These are phyloP conservation scores for Eristalis arbustorum DNA, from an alignment of 2,888 invertebrate genomes.

Conservation along the genomic window DNA sequence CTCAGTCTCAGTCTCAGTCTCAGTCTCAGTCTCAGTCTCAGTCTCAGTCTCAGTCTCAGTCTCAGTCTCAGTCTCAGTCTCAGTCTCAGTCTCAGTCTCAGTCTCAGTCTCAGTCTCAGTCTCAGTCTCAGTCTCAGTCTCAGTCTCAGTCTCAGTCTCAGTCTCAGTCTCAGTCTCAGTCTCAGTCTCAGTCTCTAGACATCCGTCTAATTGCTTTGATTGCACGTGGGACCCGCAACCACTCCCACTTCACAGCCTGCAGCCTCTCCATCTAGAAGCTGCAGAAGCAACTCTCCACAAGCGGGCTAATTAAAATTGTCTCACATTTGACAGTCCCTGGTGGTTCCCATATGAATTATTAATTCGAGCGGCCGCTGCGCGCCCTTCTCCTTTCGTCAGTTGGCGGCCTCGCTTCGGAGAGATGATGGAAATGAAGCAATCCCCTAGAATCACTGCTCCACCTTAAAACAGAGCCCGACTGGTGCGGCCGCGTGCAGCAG, in stretches of 20 bases:
- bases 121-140: neutral
- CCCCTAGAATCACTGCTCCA: neutral
- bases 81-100: neutral
- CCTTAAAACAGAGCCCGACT: neutral
- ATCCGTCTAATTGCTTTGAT: neutral
- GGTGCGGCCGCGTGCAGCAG: neutral
- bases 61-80: neutral
- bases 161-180: neutral
- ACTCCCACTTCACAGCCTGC: neutral
- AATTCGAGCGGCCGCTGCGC: neutral
- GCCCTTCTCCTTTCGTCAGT: neutral
- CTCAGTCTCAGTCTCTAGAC: neutral
- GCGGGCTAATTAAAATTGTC: neutral
- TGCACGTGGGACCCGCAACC: neutral
- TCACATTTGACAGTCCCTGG: neutral
- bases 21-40: neutral
- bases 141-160: neutral
- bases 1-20: neutral
- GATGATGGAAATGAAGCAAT: neutral
- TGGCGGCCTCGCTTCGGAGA: neutral
- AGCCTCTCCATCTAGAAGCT: neutral
- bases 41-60: neutral
- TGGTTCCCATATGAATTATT: neutral
- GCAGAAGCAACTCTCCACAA: neutral
- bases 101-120: neutral